Conservation (phyloP, 2,113 vertebrate genomes). For the Raphicerus campestris region DNA sequence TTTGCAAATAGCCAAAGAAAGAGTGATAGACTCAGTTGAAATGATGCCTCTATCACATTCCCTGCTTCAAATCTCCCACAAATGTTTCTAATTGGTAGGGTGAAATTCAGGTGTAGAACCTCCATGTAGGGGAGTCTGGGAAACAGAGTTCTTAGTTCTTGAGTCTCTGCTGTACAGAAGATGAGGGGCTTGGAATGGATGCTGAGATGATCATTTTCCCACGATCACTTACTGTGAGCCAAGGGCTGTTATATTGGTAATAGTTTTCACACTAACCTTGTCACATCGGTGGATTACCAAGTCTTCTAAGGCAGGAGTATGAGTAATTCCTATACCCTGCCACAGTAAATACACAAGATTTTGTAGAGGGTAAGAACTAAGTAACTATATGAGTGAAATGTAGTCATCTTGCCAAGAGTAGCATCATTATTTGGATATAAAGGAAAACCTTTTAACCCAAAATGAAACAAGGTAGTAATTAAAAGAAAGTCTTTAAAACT, state of each 20-base stretch:
- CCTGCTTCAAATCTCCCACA: neutral
- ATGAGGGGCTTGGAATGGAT: neutral
- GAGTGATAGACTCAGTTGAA: neutral
- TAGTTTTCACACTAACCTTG: neutral
- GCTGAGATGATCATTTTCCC: neutral
- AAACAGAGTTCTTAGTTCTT: neutral
- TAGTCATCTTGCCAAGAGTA: constrained; percentile 13
- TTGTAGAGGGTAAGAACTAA: neutral
- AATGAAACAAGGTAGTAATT: constrained; percentile 10
- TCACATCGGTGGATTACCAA: neutral
- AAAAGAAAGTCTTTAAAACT: neutral
- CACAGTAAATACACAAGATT: neutral
- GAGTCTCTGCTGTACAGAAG: neutral
- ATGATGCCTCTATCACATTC: neutral
- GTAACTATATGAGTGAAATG: neutral
- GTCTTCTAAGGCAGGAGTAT: neutral
- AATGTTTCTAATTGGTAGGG: neutral
- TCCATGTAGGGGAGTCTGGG: neutral
- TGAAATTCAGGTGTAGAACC: neutral
- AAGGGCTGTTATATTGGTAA: neutral
- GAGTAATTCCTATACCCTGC: neutral
- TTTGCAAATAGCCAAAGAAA: neutral
- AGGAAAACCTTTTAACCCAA: constrained; percentile 2
- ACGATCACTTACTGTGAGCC: neutral
- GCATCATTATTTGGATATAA: neutral